Evolutionary conservation across 2,888 invertebrate species (phyloP).

Genomic region (Limnephilus lunatus): DNA sequence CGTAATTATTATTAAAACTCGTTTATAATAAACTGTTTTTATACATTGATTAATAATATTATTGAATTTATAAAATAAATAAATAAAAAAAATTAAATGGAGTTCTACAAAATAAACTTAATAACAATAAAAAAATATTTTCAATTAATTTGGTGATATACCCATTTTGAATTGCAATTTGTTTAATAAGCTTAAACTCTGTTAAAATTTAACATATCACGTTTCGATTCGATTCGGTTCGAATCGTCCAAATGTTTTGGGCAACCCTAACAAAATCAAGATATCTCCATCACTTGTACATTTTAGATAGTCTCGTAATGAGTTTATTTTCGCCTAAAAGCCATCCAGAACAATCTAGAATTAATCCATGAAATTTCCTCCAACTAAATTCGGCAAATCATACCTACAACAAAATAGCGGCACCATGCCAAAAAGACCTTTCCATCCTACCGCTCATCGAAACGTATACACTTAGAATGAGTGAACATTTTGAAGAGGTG

Average conservation of each 20-base stretch:
- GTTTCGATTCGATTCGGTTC: neutral
- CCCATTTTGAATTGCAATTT: too few species aligned
- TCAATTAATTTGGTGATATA: too few species aligned
- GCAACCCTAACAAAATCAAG: slow-evolving; percentile 34
- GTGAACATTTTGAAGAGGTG: neutral
- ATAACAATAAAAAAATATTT: too few species aligned
- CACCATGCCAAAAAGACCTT: neutral
- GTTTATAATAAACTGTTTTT: too few species aligned
- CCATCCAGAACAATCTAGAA: slow-evolving; percentile 31
- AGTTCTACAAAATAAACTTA: too few species aligned
- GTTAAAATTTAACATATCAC: neutral
- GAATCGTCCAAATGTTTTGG: neutral
- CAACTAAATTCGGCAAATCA: neutral
- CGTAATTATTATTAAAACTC: too few species aligned
- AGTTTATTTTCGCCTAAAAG: slow-evolving; percentile 39
- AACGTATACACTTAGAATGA: neutral
- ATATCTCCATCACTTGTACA: slow-evolving; percentile 23
- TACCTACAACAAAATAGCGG: neutral
- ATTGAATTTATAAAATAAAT: too few species aligned
- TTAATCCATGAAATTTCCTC: slow-evolving; percentile 11
- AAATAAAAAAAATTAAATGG: too few species aligned
- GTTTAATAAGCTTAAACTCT: too few species aligned
- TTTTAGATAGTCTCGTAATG: slow-evolving; percentile 27
- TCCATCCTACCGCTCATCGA: neutral
- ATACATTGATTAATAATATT: too few species aligned